These are phyloP conservation scores for Zapus hudsonius DNA, from an alignment of 2,113 vertebrate species.

Conservation along the genomic window DNA sequence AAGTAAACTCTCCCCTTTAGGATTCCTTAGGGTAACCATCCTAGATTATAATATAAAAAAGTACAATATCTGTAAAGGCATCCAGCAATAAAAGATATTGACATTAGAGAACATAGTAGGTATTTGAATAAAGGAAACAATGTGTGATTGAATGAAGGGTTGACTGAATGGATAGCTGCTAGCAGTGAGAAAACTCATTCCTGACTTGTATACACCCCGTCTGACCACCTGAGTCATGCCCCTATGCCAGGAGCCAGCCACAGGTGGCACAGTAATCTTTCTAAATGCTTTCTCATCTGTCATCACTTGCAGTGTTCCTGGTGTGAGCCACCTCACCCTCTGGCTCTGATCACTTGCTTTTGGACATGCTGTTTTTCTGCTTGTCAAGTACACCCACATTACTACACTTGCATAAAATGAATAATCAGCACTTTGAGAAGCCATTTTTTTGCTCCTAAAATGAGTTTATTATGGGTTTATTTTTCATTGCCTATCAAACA, in stretches of 20 bases:
- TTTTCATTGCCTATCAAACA: slow-evolving; percentile 85
- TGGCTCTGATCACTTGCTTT: slow-evolving; percentile 52
- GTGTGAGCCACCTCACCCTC: not conserved
- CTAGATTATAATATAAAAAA: not conserved
- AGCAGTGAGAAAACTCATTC: slow-evolving; percentile 23
- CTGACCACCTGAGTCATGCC: slow-evolving; percentile 43
- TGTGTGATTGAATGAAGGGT: not conserved
- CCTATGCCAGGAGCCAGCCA: slow-evolving; percentile 54
- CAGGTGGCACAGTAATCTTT: slow-evolving; percentile 30
- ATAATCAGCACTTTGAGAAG: slow-evolving; percentile 82
- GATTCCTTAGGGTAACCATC: not conserved
- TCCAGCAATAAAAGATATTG: not conserved
- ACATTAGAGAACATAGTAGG: not conserved
- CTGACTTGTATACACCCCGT: not conserved
- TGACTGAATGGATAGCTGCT: not conserved
- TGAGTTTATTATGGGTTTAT: slow-evolving; percentile 85
- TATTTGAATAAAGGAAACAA: slow-evolving; percentile 14
- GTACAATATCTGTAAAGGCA: not conserved
- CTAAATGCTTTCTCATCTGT: slow-evolving; percentile 27
- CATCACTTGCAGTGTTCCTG: not conserved
- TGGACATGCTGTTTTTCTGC: slow-evolving; percentile 66
- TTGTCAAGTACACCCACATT: slow-evolving; percentile 76
- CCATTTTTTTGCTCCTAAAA: slow-evolving; percentile 79
- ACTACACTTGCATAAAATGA: slow-evolving; percentile 81
- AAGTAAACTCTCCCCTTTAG: not conserved